Conservation (phyloP, 2,113 vertebrate genomes). For the Dryoscopus gambensis region DNA sequence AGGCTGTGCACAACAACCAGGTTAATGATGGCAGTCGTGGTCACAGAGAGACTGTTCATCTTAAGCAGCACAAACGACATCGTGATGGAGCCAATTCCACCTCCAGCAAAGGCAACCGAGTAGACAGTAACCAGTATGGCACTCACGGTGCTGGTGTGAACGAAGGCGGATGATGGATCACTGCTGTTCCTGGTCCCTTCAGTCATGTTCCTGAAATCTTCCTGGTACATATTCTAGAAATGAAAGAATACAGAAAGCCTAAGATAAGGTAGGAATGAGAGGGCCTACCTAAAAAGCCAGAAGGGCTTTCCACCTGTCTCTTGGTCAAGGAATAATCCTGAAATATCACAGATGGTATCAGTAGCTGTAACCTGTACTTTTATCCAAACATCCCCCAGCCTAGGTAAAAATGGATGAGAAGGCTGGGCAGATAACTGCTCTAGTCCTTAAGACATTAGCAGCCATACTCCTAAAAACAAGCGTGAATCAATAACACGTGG, state of each 20-base stretch:
- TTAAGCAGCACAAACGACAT: constrained; percentile 77
- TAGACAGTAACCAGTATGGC: constrained; percentile 70
- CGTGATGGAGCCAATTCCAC: constrained; percentile 69
- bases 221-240: not conserved
- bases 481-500: not conserved
- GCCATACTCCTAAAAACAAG: not conserved
- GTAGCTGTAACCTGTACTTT: not conserved
- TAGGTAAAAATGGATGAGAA: not conserved
- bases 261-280: not conserved
- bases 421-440: not conserved
- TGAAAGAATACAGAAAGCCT: not conserved
- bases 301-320: not conserved
- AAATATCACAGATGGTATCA: not conserved
- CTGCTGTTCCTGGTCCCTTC: not conserved
- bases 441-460: not conserved
- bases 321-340: not conserved
- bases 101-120: constrained; percentile 70
- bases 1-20: constrained; percentile 82
- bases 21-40: constrained; percentile 83
- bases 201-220: not conserved
- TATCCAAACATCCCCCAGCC: not conserved
- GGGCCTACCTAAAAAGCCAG: not conserved
- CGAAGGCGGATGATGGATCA: not conserved
- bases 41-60: constrained; percentile 80
- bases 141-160: not conserved